Conservation (phyloP, 2,888 invertebrate species). For the Craniophora ligustri region DNA sequence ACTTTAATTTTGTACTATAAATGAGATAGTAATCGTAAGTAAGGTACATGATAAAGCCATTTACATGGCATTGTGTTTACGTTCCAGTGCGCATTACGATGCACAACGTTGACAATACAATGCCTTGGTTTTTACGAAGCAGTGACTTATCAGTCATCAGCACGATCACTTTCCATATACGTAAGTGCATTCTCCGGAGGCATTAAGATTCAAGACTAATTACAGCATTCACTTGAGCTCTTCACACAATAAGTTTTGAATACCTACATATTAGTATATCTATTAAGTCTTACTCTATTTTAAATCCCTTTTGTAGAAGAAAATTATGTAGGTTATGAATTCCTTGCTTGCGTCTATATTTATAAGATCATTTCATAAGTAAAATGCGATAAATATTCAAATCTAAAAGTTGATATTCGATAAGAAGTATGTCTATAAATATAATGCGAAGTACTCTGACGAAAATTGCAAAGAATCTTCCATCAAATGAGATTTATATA, state of each 20-base stretch:
- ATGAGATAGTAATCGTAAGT: conserved; percentile 14
- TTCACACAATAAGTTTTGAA: conserved; percentile 39
- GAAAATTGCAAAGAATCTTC: conserved; percentile 25
- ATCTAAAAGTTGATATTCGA: conserved; percentile 16
- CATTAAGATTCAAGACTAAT: conserved; percentile 33
- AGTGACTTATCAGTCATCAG: conserved; percentile 48
- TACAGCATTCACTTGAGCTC: conserved; percentile 44
- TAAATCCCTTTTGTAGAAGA: conserved; percentile 47
- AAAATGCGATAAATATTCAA: conserved; percentile 28
- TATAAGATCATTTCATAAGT: too few species aligned
- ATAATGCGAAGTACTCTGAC: conserved; percentile 25
- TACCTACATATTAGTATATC: conserved; percentile 33
- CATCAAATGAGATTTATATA: conserved; percentile 35
- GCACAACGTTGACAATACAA: conserved; percentile 46
- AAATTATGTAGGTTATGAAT: conserved; percentile 53
- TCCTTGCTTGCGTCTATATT: conserved; percentile 14
- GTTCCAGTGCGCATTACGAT: conserved; percentile 44
- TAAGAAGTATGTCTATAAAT: conserved; percentile 26
- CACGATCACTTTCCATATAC: conserved; percentile 41
- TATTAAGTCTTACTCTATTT: conserved; percentile 62
- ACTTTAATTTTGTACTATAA: conserved; percentile 27
- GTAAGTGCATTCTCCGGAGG: conserved; percentile 12
- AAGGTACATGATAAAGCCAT: conserved; percentile 51
- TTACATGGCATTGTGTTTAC: conserved; percentile 56
- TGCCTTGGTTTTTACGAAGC: conserved; percentile 49